These are phyloP conservation scores for Phytoseiulus persimilis DNA, from an alignment of 2,888 invertebrate genomes.

Conservation along the genomic window DNA sequence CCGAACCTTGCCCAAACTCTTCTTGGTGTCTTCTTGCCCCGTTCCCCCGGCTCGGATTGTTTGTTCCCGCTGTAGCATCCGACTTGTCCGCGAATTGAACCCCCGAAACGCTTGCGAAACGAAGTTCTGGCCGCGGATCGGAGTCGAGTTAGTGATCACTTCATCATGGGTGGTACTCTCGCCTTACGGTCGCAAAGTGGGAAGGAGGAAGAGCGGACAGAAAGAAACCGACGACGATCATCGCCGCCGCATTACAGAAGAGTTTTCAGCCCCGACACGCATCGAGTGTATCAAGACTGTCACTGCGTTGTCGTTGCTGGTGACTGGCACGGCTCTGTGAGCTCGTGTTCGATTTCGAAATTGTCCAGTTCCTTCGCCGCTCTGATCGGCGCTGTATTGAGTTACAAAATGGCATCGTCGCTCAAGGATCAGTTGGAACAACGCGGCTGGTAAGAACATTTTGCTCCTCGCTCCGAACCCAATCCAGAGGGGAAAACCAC, in stretches of 20 bases:
- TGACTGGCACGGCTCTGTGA: neutral
- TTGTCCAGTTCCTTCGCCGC: neutral
- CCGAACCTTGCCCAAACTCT: too few relatives aligned
- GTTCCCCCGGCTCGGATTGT: too few relatives aligned
- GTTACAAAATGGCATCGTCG: conserved; percentile 27
- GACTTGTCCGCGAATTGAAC: too few relatives aligned
- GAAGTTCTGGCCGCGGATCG: too few relatives aligned
- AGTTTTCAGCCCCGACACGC: neutral
- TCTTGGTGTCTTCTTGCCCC: too few relatives aligned
- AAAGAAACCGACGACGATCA: neutral
- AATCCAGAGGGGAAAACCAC: neutral
- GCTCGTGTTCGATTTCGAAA: neutral
- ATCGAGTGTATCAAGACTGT: neutral
- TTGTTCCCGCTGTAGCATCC: too few relatives aligned
- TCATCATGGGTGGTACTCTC: too few relatives aligned
- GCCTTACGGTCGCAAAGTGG: too few relatives aligned
- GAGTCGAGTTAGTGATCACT: too few relatives aligned
- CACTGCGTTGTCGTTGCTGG: neutral
- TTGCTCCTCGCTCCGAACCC: neutral
- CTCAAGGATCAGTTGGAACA: conserved; percentile 17
- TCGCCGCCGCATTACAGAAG: neutral
- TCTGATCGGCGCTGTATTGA: neutral
- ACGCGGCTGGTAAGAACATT: conserved; percentile 36
- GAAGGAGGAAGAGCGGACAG: neutral
- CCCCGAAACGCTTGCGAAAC: too few relatives aligned